phyloP scores from a whole-genome alignment of 2,888 invertebrate species.

The Rotaria macrura region DNA sequence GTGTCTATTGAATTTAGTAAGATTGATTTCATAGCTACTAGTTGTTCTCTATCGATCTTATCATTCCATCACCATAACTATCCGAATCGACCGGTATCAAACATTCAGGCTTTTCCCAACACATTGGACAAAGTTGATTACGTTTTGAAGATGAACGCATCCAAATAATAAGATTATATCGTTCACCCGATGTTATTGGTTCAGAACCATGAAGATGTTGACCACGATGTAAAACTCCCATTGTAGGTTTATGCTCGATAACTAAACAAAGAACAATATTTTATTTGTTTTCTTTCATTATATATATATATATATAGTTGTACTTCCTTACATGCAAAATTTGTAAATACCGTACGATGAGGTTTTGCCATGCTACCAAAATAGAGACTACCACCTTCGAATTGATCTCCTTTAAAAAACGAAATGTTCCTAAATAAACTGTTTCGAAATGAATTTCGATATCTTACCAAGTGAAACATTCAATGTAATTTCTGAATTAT shows the following conservation, averaged over 20 bases:
- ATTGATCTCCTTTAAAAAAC: conserved; percentile 37
- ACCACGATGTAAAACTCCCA: conserved; percentile 49
- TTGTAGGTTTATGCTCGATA: conserved; percentile 39
- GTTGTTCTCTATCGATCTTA: conserved; percentile 6
- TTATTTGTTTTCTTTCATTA: too few relatives aligned
- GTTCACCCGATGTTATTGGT: conserved; percentile 45
- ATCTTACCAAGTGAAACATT: conserved; percentile 48
- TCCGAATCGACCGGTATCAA: conserved; percentile 34
- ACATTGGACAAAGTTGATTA: conserved; percentile 51
- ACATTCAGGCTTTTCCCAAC: conserved; percentile 42
- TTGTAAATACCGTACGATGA: neutral
- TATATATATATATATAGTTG: neutral
- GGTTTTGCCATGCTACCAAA: conserved; percentile 44
- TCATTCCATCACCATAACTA: conserved; percentile 41
- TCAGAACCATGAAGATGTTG: conserved; percentile 50
- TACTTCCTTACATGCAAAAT: neutral
- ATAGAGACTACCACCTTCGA: conserved; percentile 47
- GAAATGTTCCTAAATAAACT: too few relatives aligned
- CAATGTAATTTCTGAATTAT: conserved; percentile 51
- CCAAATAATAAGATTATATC: conserved; percentile 51
- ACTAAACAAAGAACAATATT: conserved; percentile 33
- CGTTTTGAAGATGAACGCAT: conserved; percentile 49
- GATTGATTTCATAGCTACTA: neutral
- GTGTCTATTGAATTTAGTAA: neutral
- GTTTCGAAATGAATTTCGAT: too few relatives aligned